Conservation (phyloP, 2,113 vertebrate species). For the Hippocampus barbouri region DNA sequence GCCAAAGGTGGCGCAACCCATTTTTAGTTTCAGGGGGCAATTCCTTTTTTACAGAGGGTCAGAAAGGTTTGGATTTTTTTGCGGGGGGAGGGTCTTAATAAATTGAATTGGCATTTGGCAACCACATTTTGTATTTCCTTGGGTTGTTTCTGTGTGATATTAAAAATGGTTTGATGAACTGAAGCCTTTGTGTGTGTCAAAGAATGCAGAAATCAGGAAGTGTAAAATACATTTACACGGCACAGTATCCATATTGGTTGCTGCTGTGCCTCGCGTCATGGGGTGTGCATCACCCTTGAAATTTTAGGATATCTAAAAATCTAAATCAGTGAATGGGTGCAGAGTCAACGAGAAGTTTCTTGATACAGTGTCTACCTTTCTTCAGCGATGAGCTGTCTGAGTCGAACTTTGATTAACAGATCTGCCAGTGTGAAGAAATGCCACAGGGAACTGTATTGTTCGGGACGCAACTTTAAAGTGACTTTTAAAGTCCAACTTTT, state of each 20-base stretch:
- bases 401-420: background rate
- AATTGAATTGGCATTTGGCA: too few species aligned
- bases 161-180: too few species aligned
- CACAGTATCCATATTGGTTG: background rate
- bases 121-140: too few species aligned
- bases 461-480: background rate
- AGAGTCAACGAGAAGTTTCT: slow-evolving; percentile 28
- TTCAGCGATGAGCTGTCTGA: slow-evolving; percentile 6
- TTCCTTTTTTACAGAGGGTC: too few species aligned
- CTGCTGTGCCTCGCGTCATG: slow-evolving; percentile 2
- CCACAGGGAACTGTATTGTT: background rate
- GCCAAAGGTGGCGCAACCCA: too few species aligned
- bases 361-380: background rate
- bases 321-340: slow-evolving; percentile 57
- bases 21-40: too few species aligned
- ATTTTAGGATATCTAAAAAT: background rate
- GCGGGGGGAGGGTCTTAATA: too few species aligned
- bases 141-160: too few species aligned
- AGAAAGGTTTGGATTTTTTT: too few species aligned
- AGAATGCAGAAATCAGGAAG: too few species aligned
- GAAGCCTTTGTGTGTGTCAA: too few species aligned
- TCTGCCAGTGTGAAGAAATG: background rate
- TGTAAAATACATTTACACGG: too few species aligned
- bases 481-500: slow-evolving; percentile 5
- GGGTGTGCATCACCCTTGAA: slow-evolving; percentile 22